Evolutionary conservation across 2,888 invertebrate genomes (phyloP).

Genomic region (Zaprionus obscuricornis): DNA sequence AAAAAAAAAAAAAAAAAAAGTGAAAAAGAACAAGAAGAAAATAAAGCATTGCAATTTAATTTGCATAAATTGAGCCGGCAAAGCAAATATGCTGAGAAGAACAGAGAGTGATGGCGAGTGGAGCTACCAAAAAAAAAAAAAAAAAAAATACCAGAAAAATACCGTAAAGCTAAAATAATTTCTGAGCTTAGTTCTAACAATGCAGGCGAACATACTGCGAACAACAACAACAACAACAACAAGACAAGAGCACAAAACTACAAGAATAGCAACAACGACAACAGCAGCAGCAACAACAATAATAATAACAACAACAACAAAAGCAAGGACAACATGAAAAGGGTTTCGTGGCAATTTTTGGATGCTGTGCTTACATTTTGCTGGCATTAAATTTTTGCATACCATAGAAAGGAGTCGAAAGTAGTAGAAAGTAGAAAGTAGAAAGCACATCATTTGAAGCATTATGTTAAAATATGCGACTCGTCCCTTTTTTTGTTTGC

Average conservation of each 20-base stretch:
- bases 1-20: slow-evolving; percentile 20
- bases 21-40: slow-evolving; percentile 24
- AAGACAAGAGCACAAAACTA: slow-evolving; percentile 31
- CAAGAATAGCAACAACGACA: slow-evolving; percentile 31
- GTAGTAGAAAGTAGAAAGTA: slow-evolving; percentile 24
- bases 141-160: slow-evolving; percentile 54
- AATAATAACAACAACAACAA: slow-evolving; percentile 30
- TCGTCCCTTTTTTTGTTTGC: slow-evolving; percentile 35
- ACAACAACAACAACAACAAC: slow-evolving; percentile 25
- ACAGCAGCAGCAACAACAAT: slow-evolving; percentile 37
- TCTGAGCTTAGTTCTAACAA: slow-evolving; percentile 60
- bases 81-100: slow-evolving; percentile 23
- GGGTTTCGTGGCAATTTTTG: slow-evolving; percentile 65
- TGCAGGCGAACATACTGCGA: slow-evolving; percentile 40
- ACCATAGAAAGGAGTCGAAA: slow-evolving; percentile 31
- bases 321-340: slow-evolving; percentile 12
- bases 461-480: slow-evolving; percentile 74
- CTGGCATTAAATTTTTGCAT: slow-evolving; percentile 71
- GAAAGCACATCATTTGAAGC: slow-evolving; percentile 70
- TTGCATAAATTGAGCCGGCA: slow-evolving; percentile 71
- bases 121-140: slow-evolving; percentile 5
- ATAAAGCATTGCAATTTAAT: slow-evolving; percentile 76
- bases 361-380: slow-evolving; percentile 66
- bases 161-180: slow-evolving; percentile 65
- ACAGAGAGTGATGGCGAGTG: too few species aligned